Base-by-base conservation (phyloP, 2,888 invertebrate species). In the Cryptophagus acutangulus region DNA sequence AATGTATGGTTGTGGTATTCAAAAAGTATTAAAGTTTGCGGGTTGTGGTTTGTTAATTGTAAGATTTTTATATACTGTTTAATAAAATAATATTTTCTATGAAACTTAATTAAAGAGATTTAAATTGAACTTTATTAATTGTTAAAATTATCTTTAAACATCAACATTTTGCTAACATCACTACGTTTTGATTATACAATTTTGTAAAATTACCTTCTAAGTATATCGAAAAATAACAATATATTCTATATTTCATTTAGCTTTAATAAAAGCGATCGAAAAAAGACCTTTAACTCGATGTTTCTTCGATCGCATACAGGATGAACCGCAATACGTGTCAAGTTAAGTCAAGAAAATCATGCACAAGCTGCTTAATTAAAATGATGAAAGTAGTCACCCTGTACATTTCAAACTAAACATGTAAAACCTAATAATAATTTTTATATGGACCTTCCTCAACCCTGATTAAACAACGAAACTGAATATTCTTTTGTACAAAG, bases 371-470 rank as follows among this genome's bases (percentile, higher is more conserved):
- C n/a, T n/a, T n/a, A n/a, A n/a, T n/a, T n/a, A n/a, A 20, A 20
- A 20, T 20, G 6, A 8, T 8, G 6, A 8, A 20, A 9, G 20
- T 20, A 20, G 6, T 20, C 20, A 20, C 20, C 9, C 20, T 20
- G 6, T 20, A 20, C 5, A 20, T n/a, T n/a, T n/a, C n/a, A 9
- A 20, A 20, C 9, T 9, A 9, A 20, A 20, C 5, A 20, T 6
- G 6, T 6, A 6, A 5, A 20, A 20, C 9, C 9, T 20, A 20
- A 20, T 20, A 20, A 20, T 20, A 20, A 9, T 20, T 20, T 26
- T 26, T n/a, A 26, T 26, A 26, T 50, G 52, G 51, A 51, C 52
- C 50, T 51, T 50, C 47, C 38, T 48, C 50, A 52, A 51, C 52
- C 54, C 48, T 48, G 50, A 45, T 51, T 38, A 29, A 29, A 29